A percentile compares a stretch with the other conserved stretches of the same genome.
phyloP scores from a whole-genome alignment of 2,797 vertebrate genomes.

The Pangasius djambal region DNA sequence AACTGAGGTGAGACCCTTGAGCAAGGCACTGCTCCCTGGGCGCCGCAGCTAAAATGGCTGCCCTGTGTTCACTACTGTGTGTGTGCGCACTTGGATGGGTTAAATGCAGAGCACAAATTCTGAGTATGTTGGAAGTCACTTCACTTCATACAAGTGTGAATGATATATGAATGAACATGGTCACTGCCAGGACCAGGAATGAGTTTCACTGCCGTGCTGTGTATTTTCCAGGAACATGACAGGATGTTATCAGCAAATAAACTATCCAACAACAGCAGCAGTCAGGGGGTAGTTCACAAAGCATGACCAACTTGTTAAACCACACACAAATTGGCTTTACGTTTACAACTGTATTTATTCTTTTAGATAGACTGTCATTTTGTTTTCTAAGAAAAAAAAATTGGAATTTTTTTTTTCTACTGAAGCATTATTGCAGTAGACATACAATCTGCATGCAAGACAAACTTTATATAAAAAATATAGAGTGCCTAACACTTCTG shows the following conservation, averaged over 20 bases:
- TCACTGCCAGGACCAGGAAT: background rate
- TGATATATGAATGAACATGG: no score
- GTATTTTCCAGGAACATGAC: background rate
- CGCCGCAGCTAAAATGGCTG: no score
- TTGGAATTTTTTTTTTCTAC: background rate
- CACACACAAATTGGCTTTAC: background rate
- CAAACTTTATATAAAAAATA: no score
- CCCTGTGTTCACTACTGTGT: no score
- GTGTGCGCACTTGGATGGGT: no score
- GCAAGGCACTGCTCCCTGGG: no score
- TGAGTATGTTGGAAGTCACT: no score
- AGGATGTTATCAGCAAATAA: background rate
- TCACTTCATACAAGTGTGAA: no score
- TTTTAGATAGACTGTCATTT: background rate
- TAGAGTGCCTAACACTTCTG: no score
- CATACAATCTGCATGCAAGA: no score
- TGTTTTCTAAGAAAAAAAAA: background rate
- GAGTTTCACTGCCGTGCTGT: background rate
- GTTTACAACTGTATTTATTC: background rate
- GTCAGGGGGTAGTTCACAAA: background rate
- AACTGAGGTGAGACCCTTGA: no score
- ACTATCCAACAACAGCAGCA: background rate
- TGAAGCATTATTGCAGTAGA: background rate
- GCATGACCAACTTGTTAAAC: background rate
- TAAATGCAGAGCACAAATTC: no score